phyloP scores from a whole-genome alignment of 1,140 invertebrate species.

The Drosophila takahashii region DNA sequence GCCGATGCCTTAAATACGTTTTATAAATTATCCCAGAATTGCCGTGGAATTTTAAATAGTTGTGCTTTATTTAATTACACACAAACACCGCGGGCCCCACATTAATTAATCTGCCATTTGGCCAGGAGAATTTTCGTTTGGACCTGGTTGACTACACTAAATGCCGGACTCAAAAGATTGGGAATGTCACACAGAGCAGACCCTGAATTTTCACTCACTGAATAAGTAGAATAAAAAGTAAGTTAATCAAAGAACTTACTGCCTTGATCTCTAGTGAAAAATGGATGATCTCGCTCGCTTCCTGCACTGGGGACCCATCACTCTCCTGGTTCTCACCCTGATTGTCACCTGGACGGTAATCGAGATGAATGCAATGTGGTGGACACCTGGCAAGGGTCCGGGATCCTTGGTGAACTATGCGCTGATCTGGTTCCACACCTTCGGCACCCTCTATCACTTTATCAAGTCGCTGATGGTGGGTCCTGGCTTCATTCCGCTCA shows the following conservation, averaged over 20 bases:
- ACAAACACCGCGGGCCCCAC: constrained; percentile 34
- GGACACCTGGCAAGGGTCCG: constrained; percentile 1
- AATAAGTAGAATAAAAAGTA: no score
- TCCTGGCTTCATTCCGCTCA: constrained; percentile 37
- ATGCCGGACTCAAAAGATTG: not conserved
- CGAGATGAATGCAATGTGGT: constrained; percentile 46
- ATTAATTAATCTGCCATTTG: constrained; percentile 53
- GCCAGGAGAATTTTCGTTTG: constrained; percentile 4
- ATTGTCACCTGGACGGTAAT: constrained; percentile 9
- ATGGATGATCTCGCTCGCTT: constrained; percentile 29
- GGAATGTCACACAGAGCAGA: not conserved
- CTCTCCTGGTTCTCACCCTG: not conserved
- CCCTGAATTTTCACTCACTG: not conserved
- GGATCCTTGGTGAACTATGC: constrained; percentile 9
- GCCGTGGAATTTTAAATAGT: constrained; percentile 45
- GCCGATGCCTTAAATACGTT: constrained; percentile 50
- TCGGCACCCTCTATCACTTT: constrained; percentile 31
- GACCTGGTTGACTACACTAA: constrained; percentile 3
- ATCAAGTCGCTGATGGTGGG: constrained; percentile 34
- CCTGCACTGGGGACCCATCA: constrained; percentile 55
- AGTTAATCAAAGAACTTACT: not conserved
- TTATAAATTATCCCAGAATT: constrained; percentile 44
- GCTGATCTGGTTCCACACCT: constrained; percentile 25
- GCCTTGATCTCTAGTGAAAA: no score
- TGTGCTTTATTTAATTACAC: constrained; percentile 65